These are phyloP conservation scores for Pipa parva DNA, from an alignment of 2,113 vertebrate species.

Conservation along the genomic window DNA sequence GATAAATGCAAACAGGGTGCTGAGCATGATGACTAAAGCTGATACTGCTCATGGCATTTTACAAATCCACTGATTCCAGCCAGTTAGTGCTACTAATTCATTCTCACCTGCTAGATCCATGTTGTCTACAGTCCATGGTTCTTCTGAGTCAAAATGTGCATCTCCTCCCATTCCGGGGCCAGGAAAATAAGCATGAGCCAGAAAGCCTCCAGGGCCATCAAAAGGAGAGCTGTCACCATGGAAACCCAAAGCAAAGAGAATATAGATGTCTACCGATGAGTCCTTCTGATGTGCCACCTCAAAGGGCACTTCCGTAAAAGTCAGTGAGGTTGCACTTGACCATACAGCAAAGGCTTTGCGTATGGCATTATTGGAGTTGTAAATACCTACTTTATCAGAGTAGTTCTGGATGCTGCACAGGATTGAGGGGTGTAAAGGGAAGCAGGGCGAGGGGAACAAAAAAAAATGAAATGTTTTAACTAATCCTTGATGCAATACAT, in stretches of 20 bases:
- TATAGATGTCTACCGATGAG: constrained; percentile 84
- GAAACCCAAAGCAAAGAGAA: constrained; percentile 92
- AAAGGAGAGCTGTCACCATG: constrained; percentile 95
- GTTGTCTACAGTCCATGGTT: constrained; percentile 89
- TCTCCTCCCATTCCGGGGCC: constrained; percentile 91
- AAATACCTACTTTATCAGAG: constrained; percentile 79
- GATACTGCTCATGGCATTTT: no score
- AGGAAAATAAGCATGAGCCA: constrained; percentile 93
- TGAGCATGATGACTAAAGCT: no score
- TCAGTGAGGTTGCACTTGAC: constrained; percentile 78
- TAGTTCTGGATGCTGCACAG: constrained; percentile 86
- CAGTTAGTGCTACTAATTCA: neutral
- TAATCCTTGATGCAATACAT: no score
- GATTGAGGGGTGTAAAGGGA: neutral
- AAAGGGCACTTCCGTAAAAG: constrained; percentile 76
- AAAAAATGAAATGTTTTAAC: neutral
- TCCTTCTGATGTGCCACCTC: constrained; percentile 74
- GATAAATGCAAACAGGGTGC: no score
- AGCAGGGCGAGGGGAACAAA: neutral
- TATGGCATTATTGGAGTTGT: constrained; percentile 66
- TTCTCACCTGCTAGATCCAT: constrained; percentile 73
- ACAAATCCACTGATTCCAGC: no score
- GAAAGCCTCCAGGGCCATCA: constrained; percentile 85
- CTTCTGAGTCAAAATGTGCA: constrained; percentile 88
- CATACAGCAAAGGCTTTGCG: constrained; percentile 81